Conservation (phyloP, 2,113 vertebrate species). For the Heterocephalus glaber region DNA sequence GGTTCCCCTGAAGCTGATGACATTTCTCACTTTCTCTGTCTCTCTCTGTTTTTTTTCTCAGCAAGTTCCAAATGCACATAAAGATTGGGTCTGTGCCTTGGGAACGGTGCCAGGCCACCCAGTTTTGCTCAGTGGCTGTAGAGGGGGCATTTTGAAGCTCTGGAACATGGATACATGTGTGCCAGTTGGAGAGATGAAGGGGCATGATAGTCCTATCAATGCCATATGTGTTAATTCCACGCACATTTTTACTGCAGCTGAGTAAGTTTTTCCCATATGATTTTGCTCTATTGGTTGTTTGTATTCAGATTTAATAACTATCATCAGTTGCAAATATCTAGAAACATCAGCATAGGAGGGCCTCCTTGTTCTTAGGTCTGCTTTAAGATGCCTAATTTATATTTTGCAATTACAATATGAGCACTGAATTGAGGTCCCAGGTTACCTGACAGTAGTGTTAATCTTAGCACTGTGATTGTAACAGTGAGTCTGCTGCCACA, state of each 20-base stretch:
- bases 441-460: neutral
- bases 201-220: constrained; percentile 95
- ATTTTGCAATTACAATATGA: neutral
- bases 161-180: constrained; percentile 92
- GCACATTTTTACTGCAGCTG: constrained; percentile 95
- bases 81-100: constrained; percentile 94
- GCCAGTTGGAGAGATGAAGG: constrained; percentile 91
- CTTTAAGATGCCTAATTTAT: neutral
- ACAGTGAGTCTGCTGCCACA: neutral
- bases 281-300: constrained; percentile 25
- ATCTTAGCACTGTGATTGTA: neutral
- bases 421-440: neutral
- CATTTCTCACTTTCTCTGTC: constrained; percentile 59
- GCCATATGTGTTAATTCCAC: constrained; percentile 93
- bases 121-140: constrained; percentile 92
- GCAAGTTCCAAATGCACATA: constrained; percentile 93
- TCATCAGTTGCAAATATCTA: neutral
- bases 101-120: constrained; percentile 88
- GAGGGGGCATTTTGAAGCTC: constrained; percentile 93
- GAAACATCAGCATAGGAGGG: neutral
- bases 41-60: constrained; percentile 73
- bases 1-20: neutral
- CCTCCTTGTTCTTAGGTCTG: neutral
- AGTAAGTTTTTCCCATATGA: constrained; percentile 88
- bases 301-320: neutral